Evolutionary conservation across 1,140 invertebrate genomes (phyloP).

Genomic region (Calosoma granatense): DNA sequence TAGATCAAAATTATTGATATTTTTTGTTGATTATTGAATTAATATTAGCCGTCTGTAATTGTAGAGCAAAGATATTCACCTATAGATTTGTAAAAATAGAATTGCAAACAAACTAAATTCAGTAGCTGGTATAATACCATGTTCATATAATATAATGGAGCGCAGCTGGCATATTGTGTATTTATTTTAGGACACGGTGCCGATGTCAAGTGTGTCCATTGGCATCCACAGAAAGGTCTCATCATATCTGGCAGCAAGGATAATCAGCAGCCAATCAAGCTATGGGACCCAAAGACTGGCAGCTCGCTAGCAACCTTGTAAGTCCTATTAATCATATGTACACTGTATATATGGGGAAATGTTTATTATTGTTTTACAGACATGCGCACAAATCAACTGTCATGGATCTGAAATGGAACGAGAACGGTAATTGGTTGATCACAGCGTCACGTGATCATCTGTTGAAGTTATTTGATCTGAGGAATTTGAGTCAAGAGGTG

Average conservation of each 20-base stretch:
- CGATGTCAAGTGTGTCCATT: slow-evolving; percentile 98
- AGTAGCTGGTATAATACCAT: neutral
- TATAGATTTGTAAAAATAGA: no score
- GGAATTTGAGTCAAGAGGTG: slow-evolving; percentile 87
- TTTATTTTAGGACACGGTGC: slow-evolving; percentile 88
- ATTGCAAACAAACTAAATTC: no score
- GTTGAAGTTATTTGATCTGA: slow-evolving; percentile 95
- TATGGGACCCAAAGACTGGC: slow-evolving; percentile 98
- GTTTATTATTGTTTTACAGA: slow-evolving; percentile 40
- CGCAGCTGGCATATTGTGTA: no score
- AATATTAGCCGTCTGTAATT: no score
- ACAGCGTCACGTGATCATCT: slow-evolving; percentile 96
- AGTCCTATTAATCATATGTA: no score
- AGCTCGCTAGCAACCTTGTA: slow-evolving; percentile 73
- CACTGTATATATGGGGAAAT: neutral
- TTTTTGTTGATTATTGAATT: no score
- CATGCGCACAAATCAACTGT: slow-evolving; percentile 99
- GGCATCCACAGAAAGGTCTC: slow-evolving; percentile 96
- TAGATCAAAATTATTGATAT: no score
- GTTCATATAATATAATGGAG: neutral
- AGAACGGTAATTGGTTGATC: slow-evolving; percentile 99
- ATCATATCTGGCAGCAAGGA: slow-evolving; percentile 98
- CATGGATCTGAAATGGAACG: slow-evolving; percentile 98
- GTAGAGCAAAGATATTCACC: no score
- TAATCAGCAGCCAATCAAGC: slow-evolving; percentile 97